A percentile compares a stretch with the other conserved stretches of the same genome.
phyloP scores from a whole-genome alignment of 2,797 vertebrate species.

The Margarornis squamiger region DNA sequence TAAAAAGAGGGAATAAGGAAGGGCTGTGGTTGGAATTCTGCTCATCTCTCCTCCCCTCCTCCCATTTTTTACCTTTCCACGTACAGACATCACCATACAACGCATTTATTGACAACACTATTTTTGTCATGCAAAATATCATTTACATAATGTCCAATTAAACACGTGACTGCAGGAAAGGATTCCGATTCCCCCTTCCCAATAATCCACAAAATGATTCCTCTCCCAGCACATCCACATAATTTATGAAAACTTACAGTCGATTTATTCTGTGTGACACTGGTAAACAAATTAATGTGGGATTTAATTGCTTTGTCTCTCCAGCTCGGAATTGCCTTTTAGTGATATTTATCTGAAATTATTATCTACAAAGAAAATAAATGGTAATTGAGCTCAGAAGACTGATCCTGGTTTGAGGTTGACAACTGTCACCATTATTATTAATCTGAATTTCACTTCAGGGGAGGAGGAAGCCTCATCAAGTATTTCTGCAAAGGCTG shows the following conservation, averaged over 20 bases:
- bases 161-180: neutral
- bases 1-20: neutral
- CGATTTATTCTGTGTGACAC: conserved; percentile 2
- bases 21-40: neutral
- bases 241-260: neutral
- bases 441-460: conserved; percentile 12
- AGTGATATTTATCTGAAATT: conserved; percentile 43
- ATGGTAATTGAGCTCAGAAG: neutral
- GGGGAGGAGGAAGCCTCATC: neutral
- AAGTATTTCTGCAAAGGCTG: conserved; percentile 29
- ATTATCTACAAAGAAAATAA: conserved; percentile 29
- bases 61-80: neutral
- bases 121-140: neutral
- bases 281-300: conserved; percentile 44
- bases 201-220: neutral
- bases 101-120: neutral
- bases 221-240: neutral
- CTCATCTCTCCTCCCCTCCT: neutral
- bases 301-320: conserved; percentile 59
- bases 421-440: conserved; percentile 29
- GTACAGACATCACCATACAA: neutral
- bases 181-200: neutral
- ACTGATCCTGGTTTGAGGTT: neutral
- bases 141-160: neutral
- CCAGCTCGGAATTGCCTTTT: neutral